Conservation (phyloP, 1,140 invertebrate genomes). For the Babylonia areolata region DNA sequence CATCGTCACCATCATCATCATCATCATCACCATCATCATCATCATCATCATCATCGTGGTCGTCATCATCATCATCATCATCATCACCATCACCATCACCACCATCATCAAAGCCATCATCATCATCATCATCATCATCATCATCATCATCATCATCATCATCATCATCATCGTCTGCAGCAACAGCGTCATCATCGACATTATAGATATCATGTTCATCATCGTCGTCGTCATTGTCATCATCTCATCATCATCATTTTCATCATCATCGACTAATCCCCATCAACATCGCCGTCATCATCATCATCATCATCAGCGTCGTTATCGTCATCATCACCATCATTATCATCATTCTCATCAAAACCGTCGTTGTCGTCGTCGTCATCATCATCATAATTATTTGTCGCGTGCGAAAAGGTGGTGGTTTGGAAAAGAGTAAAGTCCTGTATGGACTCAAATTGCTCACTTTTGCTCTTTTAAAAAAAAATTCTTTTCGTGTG, state of each 20-base stretch:
- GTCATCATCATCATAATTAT: not conserved
- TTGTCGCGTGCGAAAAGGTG: not conserved
- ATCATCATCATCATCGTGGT: constrained; percentile 24
- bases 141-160: constrained; percentile 23
- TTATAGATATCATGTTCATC: not conserved
- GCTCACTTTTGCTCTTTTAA: too few relatives aligned
- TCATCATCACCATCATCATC: constrained; percentile 30
- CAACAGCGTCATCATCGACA: not conserved
- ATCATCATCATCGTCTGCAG: constrained; percentile 13
- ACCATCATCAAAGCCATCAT: not conserved
- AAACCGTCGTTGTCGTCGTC: not conserved
- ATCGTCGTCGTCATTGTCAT: not conserved
- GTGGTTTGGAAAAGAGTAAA: too few relatives aligned
- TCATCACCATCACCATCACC: constrained; percentile 23
- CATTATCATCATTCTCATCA: not conserved
- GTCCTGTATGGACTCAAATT: too few relatives aligned
- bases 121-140: not conserved
- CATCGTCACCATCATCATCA: constrained; percentile 14
- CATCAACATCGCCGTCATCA: constrained; percentile 26
- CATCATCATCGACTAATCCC: not conserved
- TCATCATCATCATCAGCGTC: constrained; percentile 22
- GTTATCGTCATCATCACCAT: not conserved
- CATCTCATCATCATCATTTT: too few relatives aligned
- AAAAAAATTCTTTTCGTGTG: too few relatives aligned
- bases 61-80: constrained; percentile 15